Percentiles rank a stretch among this genome's conserved stretches.
phyloP scores from a whole-genome alignment of 2,113 vertebrate species.

The Aix galericulata region DNA sequence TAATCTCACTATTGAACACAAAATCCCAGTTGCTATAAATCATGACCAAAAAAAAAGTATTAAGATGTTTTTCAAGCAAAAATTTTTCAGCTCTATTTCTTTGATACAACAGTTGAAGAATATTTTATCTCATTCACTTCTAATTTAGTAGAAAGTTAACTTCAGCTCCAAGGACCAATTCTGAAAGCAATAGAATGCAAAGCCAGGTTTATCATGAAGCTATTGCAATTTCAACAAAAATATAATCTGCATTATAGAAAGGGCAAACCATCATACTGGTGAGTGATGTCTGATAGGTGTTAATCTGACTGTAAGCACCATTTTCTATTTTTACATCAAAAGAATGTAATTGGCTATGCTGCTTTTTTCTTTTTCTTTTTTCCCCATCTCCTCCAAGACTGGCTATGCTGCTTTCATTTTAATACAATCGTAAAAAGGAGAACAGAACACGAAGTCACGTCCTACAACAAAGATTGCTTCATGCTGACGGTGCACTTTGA shows the following conservation, averaged over 20 bases:
- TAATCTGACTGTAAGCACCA: background rate
- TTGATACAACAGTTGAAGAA: background rate
- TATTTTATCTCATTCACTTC: background rate
- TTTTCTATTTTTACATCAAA: background rate
- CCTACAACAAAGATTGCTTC: background rate
- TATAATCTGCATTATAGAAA: background rate
- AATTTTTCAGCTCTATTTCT: background rate
- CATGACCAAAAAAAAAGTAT: background rate
- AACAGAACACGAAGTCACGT: background rate
- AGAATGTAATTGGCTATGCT: background rate
- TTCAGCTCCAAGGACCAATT: background rate
- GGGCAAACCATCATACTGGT: background rate
- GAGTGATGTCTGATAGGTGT: background rate
- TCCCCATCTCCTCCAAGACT: accelerated
- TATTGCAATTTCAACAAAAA: background rate
- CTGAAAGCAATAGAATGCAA: background rate
- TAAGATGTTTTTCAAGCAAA: background rate
- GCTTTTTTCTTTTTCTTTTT: background rate
- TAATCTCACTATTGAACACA: background rate
- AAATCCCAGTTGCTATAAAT: background rate
- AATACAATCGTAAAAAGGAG: background rate
- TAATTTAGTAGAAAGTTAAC: background rate
- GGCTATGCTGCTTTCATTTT: background rate
- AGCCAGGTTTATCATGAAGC: background rate
- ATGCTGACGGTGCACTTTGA: background rate